These are phyloP conservation scores for Telmatochromis sp. DNA, from an alignment of 2,113 vertebrate genomes.

Conservation along the genomic window DNA sequence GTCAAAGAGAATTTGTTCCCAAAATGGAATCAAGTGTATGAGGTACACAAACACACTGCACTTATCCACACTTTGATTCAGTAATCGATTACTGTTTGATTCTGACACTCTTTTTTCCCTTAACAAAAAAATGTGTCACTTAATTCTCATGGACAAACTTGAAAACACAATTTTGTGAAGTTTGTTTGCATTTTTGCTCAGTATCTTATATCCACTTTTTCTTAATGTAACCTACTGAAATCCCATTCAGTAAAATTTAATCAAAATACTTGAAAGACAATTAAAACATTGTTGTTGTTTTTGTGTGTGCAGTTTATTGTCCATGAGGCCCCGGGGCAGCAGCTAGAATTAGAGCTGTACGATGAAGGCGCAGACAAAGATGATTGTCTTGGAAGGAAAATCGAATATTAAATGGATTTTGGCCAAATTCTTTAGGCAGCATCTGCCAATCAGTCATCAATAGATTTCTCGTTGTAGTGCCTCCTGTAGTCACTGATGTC, in stretches of 20 bases:
- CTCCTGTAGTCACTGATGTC: not conserved
- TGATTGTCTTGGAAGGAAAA: slow-evolving; percentile 88
- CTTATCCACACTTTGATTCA: not conserved
- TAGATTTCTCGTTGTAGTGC: not conserved
- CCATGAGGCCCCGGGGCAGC: slow-evolving; percentile 89
- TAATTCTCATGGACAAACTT: not conserved
- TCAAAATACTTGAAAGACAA: not conserved
- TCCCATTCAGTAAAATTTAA: not conserved
- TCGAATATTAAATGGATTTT: not conserved
- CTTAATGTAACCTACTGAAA: not conserved
- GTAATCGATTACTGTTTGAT: not conserved
- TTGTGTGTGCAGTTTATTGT: slow-evolving; percentile 80
- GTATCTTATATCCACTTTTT: not conserved
- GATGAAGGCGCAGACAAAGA: slow-evolving; percentile 93
- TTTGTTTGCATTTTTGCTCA: not conserved
- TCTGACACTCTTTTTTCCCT: not conserved
- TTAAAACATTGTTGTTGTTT: not conserved
- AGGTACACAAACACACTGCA: slow-evolving; percentile 67
- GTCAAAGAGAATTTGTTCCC: slow-evolving; percentile 82
- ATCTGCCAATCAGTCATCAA: not conserved
- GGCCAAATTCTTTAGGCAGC: not conserved
- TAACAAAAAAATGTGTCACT: not conserved
- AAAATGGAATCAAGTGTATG: slow-evolving; percentile 84
- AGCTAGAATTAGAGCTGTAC: slow-evolving; percentile 88
- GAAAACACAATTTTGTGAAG: not conserved